phyloP scores from a whole-genome alignment of 2,113 vertebrate genomes.

The Nansenia antarctica region DNA sequence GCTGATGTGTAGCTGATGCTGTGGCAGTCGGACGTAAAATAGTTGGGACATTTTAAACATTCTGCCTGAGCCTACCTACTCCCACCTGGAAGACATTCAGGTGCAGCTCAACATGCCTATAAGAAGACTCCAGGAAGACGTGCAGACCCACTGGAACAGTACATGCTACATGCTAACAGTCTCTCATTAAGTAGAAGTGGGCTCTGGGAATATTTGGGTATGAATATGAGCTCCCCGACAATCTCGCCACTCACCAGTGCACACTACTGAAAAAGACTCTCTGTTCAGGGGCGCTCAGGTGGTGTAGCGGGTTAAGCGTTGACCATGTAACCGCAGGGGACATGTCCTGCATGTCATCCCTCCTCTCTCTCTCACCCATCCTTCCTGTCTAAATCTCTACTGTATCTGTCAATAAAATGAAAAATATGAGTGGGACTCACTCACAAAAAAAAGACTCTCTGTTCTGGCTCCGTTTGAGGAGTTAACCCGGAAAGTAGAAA shows the following conservation, averaged over 20 bases:
- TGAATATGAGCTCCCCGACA: constrained; percentile 27
- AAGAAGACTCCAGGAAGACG: constrained; percentile 27
- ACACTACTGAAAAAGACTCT: not conserved
- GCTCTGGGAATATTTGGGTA: constrained; percentile 18
- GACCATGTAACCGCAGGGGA: no score
- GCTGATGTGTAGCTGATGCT: constrained; percentile 4
- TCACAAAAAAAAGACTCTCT: no score
- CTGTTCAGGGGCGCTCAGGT: no score
- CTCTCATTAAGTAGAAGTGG: constrained; percentile 19
- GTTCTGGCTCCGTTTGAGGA: constrained; percentile 32
- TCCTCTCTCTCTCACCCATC: no score
- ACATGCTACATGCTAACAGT: constrained; percentile 37
- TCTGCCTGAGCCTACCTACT: constrained; percentile 28
- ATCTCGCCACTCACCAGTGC: no score
- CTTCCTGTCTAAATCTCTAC: no score
- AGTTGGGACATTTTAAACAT: constrained; percentile 44
- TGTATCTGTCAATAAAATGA: no score
- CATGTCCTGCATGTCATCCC: no score
- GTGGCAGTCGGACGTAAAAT: constrained; percentile 14
- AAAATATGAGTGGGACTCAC: no score
- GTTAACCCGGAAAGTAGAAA: constrained; percentile 21
- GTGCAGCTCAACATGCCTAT: constrained; percentile 19
- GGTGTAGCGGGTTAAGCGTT: no score
- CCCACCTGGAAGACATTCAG: constrained; percentile 25
- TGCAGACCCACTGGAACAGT: constrained; percentile 38